Evolutionary conservation across 2,797 vertebrate species (phyloP).

Genomic region (Diplodus puntazzo): DNA sequence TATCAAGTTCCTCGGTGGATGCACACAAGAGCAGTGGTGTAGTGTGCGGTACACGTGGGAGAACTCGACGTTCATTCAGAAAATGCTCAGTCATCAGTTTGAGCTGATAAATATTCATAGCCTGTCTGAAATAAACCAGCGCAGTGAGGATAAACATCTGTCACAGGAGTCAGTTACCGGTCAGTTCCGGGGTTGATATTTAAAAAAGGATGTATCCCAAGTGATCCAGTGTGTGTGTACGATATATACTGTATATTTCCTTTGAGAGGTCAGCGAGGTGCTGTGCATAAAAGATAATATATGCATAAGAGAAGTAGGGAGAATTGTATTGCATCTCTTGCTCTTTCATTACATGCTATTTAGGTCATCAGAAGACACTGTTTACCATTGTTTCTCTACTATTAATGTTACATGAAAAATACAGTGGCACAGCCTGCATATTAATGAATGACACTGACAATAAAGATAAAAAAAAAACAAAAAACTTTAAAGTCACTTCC

Average conservation of each 20-base stretch:
- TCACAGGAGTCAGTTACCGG: constrained; percentile 41
- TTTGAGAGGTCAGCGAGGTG: constrained; percentile 28
- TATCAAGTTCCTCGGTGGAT: constrained; percentile 61
- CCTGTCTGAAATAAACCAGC: constrained; percentile 52
- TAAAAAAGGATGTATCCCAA: background rate
- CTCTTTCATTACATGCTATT: constrained; percentile 15
- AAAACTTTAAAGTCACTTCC: background rate
- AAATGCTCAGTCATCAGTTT: constrained; percentile 75
- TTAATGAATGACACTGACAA: background rate
- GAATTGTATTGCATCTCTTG: constrained; percentile 5
- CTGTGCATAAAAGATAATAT: background rate
- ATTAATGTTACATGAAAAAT: background rate
- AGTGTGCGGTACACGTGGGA: constrained; percentile 42
- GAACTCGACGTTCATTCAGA: constrained; percentile 57
- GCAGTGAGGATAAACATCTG: constrained; percentile 57
- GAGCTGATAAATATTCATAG: constrained; percentile 68
- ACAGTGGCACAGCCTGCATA: background rate
- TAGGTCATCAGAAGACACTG: constrained; percentile 7
- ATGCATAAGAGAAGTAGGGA: background rate
- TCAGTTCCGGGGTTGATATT: constrained; percentile 16
- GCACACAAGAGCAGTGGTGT: constrained; percentile 40
- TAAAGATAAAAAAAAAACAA: too few species aligned
- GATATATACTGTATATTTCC: background rate
- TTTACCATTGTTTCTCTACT: background rate
- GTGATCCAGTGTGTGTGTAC: background rate